Percentiles rank a stretch among this genome's conserved stretches.
phyloP scores from a whole-genome alignment of 2,797 vertebrate species.

The Ctenopoma kingsleyae region DNA sequence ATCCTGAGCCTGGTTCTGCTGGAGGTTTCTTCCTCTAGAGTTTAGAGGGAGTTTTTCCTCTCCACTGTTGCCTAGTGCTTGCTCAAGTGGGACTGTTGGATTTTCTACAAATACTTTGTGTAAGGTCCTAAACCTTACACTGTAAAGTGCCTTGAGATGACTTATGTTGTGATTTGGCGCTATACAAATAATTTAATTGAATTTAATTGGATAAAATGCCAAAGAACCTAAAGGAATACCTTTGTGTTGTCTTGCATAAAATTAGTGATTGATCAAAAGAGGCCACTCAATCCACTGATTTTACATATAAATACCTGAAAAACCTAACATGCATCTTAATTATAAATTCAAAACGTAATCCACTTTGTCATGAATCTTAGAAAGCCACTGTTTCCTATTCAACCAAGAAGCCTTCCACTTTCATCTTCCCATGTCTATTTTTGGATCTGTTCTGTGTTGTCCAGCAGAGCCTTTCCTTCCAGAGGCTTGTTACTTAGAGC shows the following conservation, averaged over 20 bases:
- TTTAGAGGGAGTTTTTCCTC: no score
- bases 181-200: no score
- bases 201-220: no score
- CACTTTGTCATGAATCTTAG: conserved; percentile 14
- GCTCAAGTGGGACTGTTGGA: no score
- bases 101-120: no score
- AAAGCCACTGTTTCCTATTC: conserved; percentile 20
- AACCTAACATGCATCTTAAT: background rate
- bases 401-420: conserved; percentile 35
- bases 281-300: background rate
- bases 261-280: background rate
- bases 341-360: background rate
- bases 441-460: conserved; percentile 52
- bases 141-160: no score
- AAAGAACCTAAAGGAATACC: background rate
- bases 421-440: conserved; percentile 62
- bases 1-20: no score
- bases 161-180: no score
- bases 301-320: background rate
- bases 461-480: conserved; percentile 65
- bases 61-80: no score
- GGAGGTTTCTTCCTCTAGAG: no score
- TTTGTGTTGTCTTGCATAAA: background rate
- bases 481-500: conserved; percentile 69
- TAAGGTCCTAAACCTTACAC: no score